Base-by-base conservation (phyloP, 2,797 vertebrate genomes). In the Mus caroli region DNA sequence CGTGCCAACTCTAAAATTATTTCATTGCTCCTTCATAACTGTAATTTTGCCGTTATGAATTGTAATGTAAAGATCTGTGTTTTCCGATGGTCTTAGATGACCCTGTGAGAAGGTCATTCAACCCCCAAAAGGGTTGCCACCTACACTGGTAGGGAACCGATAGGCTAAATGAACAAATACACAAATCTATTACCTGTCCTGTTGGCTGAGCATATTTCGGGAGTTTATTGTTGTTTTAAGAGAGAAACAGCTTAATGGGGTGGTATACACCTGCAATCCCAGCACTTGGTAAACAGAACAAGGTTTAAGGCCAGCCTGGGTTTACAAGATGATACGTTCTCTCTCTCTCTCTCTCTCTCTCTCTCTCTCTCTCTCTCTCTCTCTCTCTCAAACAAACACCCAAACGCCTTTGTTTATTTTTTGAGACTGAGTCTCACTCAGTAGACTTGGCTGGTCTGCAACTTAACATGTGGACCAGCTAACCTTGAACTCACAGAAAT, bases 221-320 rank as follows among this genome's bases (percentile, higher is more conserved):
- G 24, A 86, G n/a, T 31, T 52, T 85, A 64, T 85, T 80, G 43
- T 9, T 90, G 58, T n/a, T 92, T 92, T 88, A 76, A 76, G 92
- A 85, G 88, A 85, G n/a, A 76, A 43, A 76, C 7, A 26, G 67
- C n/a, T 56, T n/a, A 28, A 26, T 17, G 22, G 28, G 50, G 67
- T 54, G 24, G 13, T 17, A 71, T 22, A 6, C 14, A 73, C 24
- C n/a, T 87, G 22, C 6, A 40, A 87, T 56, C 24, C 14, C 67
- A 56, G 24, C n/a, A 71, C 67, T 56, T 56, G 50, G 50, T 71
- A 73, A 73, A 26, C 22, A 71, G 50, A 17, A 17, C 69, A 71
- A 71, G 17, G 69, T 37, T 86, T 71, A 50, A 87, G 84, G 84
- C n/a, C 69, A 75, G 17, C 6, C 52, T 22, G 37, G 46, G 37